Conservation (phyloP, 2,113 vertebrate genomes). For the Dromas ardeola region DNA sequence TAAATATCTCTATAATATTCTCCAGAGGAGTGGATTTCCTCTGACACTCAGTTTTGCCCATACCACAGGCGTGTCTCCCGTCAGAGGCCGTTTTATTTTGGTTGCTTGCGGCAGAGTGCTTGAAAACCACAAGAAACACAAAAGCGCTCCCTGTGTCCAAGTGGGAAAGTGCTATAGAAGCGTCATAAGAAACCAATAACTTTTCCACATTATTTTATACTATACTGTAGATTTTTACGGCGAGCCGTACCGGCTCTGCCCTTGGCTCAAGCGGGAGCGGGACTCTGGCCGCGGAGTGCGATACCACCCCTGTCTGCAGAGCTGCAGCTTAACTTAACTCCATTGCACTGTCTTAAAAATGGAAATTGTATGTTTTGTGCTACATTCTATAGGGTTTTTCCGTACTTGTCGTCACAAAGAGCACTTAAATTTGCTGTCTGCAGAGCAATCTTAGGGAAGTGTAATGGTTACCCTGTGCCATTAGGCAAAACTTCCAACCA, state of each 20-base stretch:
- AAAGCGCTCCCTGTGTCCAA: accelerated
- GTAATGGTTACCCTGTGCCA: accelerated
- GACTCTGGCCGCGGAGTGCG: not conserved
- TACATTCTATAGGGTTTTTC: not conserved
- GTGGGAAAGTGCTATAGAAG: not conserved
- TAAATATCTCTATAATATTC: accelerated
- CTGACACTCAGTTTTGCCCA: not conserved
- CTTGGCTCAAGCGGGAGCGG: accelerated
- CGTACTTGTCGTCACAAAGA: not conserved
- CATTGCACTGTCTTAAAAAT: not conserved
- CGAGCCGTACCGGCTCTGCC: not conserved
- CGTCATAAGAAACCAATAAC: not conserved
- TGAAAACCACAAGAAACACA: not conserved
- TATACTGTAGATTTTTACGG: not conserved
- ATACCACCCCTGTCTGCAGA: accelerated
- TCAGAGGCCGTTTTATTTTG: accelerated
- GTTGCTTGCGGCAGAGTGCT: not conserved
- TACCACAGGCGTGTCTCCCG: accelerated
- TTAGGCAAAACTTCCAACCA: not conserved
- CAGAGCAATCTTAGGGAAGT: not conserved
- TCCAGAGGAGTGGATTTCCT: not conserved
- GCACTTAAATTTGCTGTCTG: not conserved
- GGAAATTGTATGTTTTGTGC: not conserved
- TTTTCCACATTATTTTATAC: not conserved
- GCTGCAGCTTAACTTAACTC: not conserved